Conservation (phyloP, 2,888 invertebrate genomes). For the Sarcophaga variegata region DNA sequence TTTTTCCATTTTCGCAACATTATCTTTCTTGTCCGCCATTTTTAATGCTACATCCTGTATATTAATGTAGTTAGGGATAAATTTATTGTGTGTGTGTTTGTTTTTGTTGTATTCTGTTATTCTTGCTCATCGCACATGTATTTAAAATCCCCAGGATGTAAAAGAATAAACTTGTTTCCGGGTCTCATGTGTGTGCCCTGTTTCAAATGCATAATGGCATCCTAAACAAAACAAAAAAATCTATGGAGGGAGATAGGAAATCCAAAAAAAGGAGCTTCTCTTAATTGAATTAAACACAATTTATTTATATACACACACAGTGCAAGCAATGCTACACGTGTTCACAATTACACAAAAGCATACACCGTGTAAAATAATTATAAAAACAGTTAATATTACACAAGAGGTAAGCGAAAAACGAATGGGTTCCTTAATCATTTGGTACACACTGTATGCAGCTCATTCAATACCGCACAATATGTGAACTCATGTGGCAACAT, state of each 20-base stretch:
- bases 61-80: neutral
- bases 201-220: conserved; percentile 12
- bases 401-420: no score
- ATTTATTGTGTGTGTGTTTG: conserved; percentile 23
- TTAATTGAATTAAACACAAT: conserved; percentile 61
- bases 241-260: neutral
- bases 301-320: conserved; percentile 8
- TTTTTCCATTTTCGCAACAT: no score
- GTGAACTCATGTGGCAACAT: neutral
- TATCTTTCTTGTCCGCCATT: neutral
- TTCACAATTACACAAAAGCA: neutral
- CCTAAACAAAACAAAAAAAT: neutral
- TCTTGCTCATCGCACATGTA: conserved; percentile 30
- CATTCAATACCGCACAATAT: neutral
- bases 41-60: neutral
- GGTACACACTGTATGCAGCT: neutral
- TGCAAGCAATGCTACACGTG: neutral
- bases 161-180: conserved; percentile 56
- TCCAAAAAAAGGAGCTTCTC: conserved; percentile 21
- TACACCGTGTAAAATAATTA: neutral
- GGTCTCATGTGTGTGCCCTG: conserved; percentile 54
- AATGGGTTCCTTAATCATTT: no score
- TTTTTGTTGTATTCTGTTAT: conserved; percentile 4
- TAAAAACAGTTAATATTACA: neutral
- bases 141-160: conserved; percentile 48